Conservation (phyloP, 2,113 vertebrate genomes). For the Ceuthmochares aereus region DNA sequence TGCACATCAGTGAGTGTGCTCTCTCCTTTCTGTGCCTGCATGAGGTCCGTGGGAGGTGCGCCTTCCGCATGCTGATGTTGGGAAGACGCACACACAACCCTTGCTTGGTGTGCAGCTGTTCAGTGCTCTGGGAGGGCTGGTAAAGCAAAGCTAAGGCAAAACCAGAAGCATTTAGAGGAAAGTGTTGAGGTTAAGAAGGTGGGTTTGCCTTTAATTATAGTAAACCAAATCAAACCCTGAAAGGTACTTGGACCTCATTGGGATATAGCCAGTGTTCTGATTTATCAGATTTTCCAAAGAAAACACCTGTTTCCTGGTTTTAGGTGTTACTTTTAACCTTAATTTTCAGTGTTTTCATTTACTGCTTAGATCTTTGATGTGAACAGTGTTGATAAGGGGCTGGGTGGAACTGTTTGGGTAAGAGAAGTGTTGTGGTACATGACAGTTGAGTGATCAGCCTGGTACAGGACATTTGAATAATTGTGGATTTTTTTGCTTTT, state of each 20-base stretch:
- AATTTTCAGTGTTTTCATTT: not conserved
- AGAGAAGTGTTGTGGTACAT: not conserved
- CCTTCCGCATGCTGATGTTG: not conserved
- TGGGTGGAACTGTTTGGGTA: not conserved
- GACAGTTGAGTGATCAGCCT: not conserved
- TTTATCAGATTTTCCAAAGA: not conserved
- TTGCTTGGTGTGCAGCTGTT: not conserved
- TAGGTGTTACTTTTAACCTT: not conserved
- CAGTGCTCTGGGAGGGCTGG: not conserved
- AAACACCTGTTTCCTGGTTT: not conserved
- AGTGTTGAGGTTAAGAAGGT: not conserved
- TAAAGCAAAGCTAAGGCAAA: not conserved
- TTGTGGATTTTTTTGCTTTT: not conserved
- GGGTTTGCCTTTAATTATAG: not conserved
- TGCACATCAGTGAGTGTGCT: not conserved
- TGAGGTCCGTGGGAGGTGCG: not conserved
- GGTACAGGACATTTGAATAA: not conserved
- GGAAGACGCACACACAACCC: not conserved
- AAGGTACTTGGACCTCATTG: not conserved
- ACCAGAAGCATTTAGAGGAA: not conserved
- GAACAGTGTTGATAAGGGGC: not conserved
- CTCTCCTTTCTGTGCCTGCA: not conserved
- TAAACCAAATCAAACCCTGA: not conserved
- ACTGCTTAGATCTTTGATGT: not conserved
- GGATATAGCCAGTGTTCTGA: not conserved